Percentiles rank a stretch among this genome's conserved stretches.
Evolutionary conservation across 2,888 invertebrate genomes (phyloP).

Genomic region (Cartodere bifasciata): DNA sequence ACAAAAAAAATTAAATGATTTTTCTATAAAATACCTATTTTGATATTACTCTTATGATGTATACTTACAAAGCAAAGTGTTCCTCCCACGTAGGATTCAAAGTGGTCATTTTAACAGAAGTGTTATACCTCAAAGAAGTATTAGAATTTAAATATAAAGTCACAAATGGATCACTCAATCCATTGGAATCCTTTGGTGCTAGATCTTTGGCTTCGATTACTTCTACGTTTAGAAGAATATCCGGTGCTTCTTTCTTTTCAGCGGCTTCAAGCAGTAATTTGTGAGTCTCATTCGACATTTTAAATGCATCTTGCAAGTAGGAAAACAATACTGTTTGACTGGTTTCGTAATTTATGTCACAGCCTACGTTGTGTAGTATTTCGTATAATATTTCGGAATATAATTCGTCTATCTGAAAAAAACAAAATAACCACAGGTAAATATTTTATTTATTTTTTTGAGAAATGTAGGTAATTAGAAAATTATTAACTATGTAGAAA

Average conservation of each 20-base stretch:
- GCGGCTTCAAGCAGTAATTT: slow-evolving; percentile 56
- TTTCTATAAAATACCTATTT: no score
- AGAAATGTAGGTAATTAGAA: no score
- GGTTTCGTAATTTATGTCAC: slow-evolving; percentile 58
- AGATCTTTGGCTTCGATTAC: slow-evolving; percentile 78
- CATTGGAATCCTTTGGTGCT: slow-evolving; percentile 74
- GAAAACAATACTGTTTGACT: slow-evolving; percentile 55
- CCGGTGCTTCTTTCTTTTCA: slow-evolving; percentile 69
- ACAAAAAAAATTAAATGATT: no score
- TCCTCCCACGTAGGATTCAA: slow-evolving; percentile 94
- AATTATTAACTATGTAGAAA: slow-evolving; percentile 4
- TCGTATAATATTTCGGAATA: slow-evolving; percentile 75
- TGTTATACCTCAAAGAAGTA: slow-evolving; percentile 68
- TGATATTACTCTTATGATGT: no score
- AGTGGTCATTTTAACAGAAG: slow-evolving; percentile 82
- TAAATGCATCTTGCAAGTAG: slow-evolving; percentile 71
- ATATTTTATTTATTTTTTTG: no score
- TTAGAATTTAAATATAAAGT: slow-evolving; percentile 76
- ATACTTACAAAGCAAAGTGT: slow-evolving; percentile 85
- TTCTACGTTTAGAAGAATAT: slow-evolving; percentile 72
- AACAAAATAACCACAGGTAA: no score
- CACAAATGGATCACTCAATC: slow-evolving; percentile 96
- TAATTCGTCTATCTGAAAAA: slow-evolving; percentile 67
- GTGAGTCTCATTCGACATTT: slow-evolving; percentile 65
- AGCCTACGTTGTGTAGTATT: slow-evolving; percentile 73